Percentiles rank a stretch among this genome's conserved stretches.
phyloP scores from a whole-genome alignment of 2,888 invertebrate species.

The Stenodera caucasica region DNA sequence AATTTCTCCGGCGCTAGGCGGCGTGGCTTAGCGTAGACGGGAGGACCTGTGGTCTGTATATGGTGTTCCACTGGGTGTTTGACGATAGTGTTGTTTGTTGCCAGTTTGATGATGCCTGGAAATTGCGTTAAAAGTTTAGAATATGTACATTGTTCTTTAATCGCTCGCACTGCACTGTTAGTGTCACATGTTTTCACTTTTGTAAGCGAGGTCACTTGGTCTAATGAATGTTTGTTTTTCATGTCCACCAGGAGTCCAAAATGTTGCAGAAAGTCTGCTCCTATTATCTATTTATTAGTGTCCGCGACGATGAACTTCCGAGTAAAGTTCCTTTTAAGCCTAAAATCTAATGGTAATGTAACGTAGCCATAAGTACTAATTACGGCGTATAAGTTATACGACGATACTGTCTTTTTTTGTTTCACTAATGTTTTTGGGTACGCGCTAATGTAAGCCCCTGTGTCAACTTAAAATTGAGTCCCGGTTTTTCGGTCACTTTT shows the following conservation, averaged over 20 bases:
- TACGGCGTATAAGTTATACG: conserved; percentile 8
- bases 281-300: conserved; percentile 6
- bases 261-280: conserved; percentile 14
- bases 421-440: not conserved
- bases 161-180: not conserved
- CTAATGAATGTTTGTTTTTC: not conserved
- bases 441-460: not conserved
- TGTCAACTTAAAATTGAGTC: not conserved
- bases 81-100: not conserved
- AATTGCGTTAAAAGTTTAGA: conserved; percentile 11
- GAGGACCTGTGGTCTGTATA: conserved; percentile 40
- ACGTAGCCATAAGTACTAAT: conserved; percentile 10
- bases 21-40: conserved; percentile 38
- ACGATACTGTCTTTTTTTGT: not conserved
- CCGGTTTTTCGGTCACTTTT: not conserved
- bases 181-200: not conserved
- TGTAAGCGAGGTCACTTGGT: not conserved
- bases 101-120: conserved; percentile 11
- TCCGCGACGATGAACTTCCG: conserved; percentile 12
- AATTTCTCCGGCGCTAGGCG: conserved; percentile 42
- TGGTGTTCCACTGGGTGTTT: conserved; percentile 33
- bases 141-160: not conserved
- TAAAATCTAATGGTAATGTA: conserved; percentile 1
- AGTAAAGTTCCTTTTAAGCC: not conserved
- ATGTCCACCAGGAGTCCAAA: not conserved